Evolutionary conservation across 2,888 invertebrate species (phyloP).

Genomic region (Troides aeacus): DNA sequence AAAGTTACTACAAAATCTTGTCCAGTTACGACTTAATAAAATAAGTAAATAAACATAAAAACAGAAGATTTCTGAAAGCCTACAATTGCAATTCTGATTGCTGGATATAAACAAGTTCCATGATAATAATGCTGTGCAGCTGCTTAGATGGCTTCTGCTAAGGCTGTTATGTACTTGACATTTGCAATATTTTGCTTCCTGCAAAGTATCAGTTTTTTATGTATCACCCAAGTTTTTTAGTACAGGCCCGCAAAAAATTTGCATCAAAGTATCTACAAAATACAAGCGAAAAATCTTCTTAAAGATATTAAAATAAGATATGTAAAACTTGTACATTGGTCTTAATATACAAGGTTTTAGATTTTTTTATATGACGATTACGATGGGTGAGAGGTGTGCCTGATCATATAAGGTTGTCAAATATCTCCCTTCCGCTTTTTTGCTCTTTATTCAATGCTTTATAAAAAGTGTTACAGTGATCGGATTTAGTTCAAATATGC

Average conservation of each 20-base stretch:
- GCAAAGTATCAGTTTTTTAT: background rate
- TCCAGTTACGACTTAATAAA: background rate
- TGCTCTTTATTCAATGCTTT: too few relatives aligned
- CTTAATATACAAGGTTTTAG: too few relatives aligned
- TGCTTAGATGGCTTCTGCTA: conserved; percentile 28
- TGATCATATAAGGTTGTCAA: too few relatives aligned
- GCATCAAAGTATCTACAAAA: too few relatives aligned
- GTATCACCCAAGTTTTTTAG: background rate
- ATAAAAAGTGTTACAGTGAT: too few relatives aligned
- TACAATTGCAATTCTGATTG: conserved; percentile 15
- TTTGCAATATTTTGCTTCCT: conserved; percentile 20
- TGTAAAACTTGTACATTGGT: too few relatives aligned
- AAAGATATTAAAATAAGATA: too few relatives aligned
- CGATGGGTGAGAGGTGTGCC: too few relatives aligned
- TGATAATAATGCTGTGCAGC: conserved; percentile 20
- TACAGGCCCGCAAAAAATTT: background rate
- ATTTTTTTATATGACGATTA: too few relatives aligned
- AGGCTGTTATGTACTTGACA: conserved; percentile 28
- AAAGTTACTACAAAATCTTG: background rate
- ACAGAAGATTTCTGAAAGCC: background rate
- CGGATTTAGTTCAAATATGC: too few relatives aligned
- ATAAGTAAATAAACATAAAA: background rate
- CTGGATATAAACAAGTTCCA: conserved; percentile 16
- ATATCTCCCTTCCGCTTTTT: too few relatives aligned
- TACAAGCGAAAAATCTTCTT: too few relatives aligned